Conservation (phyloP, 2,113 vertebrate genomes). For the Hemiscyllium ocellatum region DNA sequence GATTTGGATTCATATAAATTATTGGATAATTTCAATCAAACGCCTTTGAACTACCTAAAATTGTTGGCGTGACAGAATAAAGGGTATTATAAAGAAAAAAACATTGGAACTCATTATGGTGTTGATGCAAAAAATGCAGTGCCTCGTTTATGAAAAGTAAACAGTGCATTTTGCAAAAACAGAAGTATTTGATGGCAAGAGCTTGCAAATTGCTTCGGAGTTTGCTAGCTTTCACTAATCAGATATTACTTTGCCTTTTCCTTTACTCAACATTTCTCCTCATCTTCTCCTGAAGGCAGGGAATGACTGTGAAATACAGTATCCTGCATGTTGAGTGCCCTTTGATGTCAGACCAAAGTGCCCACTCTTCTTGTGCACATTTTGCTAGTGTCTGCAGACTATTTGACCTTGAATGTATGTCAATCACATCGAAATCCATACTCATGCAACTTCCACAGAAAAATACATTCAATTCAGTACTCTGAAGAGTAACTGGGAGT, state of each 20-base stretch:
- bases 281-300: too few species aligned
- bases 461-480: too few species aligned
- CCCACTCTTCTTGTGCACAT: neutral
- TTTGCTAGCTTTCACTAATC: too few species aligned
- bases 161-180: neutral
- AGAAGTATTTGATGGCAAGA: too few species aligned
- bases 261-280: too few species aligned
- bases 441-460: too few species aligned
- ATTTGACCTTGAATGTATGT: neutral
- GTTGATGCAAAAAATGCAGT: neutral
- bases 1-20: neutral
- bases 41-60: neutral
- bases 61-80: neutral
- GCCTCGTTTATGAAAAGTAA: neutral
- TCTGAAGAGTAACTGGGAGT: too few species aligned
- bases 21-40: neutral
- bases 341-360: neutral
- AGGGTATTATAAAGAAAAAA: neutral
- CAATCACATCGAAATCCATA: neutral
- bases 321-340: neutral
- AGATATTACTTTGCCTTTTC: too few species aligned
- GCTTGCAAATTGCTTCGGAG: neutral
- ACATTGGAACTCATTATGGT: neutral
- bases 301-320: neutral
- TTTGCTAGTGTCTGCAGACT: neutral